phyloP scores from a whole-genome alignment of 2,888 invertebrate genomes.

The Adelognathus sp. region DNA sequence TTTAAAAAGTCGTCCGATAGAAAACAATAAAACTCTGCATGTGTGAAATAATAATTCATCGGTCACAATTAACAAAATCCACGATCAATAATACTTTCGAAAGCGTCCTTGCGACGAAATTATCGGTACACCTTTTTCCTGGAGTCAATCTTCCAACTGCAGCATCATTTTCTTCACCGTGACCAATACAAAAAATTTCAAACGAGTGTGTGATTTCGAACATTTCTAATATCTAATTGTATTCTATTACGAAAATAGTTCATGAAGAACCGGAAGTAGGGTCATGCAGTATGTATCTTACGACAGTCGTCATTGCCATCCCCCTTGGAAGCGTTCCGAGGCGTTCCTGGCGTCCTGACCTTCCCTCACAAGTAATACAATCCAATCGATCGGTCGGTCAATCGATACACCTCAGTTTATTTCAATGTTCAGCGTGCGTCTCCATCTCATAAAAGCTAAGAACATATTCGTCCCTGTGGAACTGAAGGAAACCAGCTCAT shows the following conservation, averaged over 20 bases:
- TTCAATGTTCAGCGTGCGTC: conserved; percentile 21
- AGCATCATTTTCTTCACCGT: too few species aligned
- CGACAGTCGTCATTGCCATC: not conserved
- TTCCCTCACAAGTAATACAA: conserved; percentile 14
- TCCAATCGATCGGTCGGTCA: conserved; percentile 9
- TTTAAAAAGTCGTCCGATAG: too few species aligned
- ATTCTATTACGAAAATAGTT: not conserved
- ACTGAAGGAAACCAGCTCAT: conserved; percentile 33
- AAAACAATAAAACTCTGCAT: too few species aligned
- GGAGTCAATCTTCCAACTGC: too few species aligned
- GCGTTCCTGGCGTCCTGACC: conserved; percentile 34
- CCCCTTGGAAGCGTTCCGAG: not conserved
- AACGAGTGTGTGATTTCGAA: not conserved
- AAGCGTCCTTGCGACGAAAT: too few species aligned
- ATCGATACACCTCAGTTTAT: conserved; percentile 44
- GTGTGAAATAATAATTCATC: too few species aligned
- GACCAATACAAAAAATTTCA: too few species aligned
- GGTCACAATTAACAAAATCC: too few species aligned
- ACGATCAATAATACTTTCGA: too few species aligned
- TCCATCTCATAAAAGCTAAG: conserved; percentile 14
- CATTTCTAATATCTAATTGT: not conserved
- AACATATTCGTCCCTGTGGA: conserved; percentile 31
- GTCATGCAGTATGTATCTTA: not conserved
- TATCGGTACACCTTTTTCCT: too few species aligned
- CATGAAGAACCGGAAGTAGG: not conserved